Conservation (phyloP, 2,888 invertebrate genomes). For the Bombyx huttoni region DNA sequence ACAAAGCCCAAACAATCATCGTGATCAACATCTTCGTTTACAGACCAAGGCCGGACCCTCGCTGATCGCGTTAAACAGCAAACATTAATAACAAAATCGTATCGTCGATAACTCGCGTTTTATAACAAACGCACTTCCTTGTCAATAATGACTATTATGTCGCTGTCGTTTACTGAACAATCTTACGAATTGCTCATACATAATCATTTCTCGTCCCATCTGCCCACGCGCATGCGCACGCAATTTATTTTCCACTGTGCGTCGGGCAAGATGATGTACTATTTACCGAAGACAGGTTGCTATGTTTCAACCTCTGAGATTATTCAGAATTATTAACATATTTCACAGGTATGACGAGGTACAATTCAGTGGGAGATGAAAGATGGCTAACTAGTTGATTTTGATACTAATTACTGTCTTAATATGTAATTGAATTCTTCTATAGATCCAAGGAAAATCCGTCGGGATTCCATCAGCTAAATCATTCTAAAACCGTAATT, state of each 20-base stretch:
- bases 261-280: neutral
- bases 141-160: slow-evolving; percentile 20
- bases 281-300: too few species aligned
- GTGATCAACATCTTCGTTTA: neutral
- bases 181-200: slow-evolving; percentile 27
- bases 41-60: neutral
- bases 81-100: slow-evolving; percentile 6
- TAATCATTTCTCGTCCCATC: slow-evolving; percentile 22
- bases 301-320: too few species aligned
- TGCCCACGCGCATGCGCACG: slow-evolving; percentile 25
- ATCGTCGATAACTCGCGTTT: slow-evolving; percentile 1
- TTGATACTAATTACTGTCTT: too few species aligned
- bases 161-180: slow-evolving; percentile 11
- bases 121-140: slow-evolving; percentile 14
- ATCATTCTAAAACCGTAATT: neutral
- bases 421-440: too few species aligned
- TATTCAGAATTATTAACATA: too few species aligned
- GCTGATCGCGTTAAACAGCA: neutral
- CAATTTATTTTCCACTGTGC: slow-evolving; percentile 5
- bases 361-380: too few species aligned
- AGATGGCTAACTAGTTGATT: too few species aligned
- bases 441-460: too few species aligned
- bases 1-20: neutral
- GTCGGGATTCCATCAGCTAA: too few species aligned
- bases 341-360: too few species aligned